phyloP scores from a whole-genome alignment of 2,113 vertebrate species.

The Chunga burmeisteri region DNA sequence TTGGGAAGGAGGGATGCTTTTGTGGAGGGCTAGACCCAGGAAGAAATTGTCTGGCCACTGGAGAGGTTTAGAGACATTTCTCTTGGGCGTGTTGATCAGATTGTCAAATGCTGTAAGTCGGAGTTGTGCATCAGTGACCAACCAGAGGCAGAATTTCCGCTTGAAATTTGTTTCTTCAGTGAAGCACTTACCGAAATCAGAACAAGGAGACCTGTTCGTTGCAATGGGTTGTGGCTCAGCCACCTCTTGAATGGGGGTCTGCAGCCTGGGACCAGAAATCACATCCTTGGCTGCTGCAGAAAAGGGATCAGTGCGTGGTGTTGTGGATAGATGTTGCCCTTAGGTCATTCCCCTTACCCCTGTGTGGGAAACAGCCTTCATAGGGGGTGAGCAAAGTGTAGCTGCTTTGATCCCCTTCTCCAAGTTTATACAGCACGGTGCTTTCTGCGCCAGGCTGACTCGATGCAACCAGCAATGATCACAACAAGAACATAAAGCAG shows the following conservation, averaged over 20 bases:
- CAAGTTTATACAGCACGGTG: fast-evolving
- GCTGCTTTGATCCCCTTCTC: neutral
- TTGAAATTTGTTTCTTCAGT: neutral
- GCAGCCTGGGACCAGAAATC: neutral
- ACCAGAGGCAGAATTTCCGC: neutral
- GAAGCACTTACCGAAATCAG: neutral
- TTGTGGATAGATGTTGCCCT: neutral
- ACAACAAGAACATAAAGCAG: neutral
- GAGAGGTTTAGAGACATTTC: neutral
- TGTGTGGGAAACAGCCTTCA: neutral
- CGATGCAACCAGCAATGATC: neutral
- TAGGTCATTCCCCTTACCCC: neutral
- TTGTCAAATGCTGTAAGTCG: fast-evolving
- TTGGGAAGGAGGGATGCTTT: neutral
- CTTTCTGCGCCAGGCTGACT: neutral
- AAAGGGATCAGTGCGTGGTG: neutral
- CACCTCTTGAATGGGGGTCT: neutral
- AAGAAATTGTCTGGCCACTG: neutral
- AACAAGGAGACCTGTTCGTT: neutral
- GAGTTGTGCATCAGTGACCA: fast-evolving
- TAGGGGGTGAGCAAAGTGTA: neutral
- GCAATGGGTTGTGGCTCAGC: neutral
- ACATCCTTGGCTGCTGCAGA: neutral
- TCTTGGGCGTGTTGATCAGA: neutral
- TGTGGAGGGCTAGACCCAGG: neutral